Evolutionary conservation across 2,888 invertebrate genomes (phyloP).

Genomic region (Drosophila tripunctata): DNA sequence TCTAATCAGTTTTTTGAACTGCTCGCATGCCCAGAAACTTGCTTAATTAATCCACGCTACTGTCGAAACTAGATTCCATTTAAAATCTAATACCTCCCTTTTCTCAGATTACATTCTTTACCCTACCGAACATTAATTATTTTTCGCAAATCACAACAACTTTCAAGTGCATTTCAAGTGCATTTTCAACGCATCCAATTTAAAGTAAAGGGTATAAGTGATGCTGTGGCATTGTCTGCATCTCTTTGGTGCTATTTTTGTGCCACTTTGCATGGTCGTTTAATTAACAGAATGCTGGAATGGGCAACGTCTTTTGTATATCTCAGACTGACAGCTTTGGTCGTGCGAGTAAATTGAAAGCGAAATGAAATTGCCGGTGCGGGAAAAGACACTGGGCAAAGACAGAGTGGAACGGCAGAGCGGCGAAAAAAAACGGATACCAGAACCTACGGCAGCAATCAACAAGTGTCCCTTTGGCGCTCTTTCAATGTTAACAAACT

Average conservation of each 20-base stretch:
- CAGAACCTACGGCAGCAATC: slow-evolving; percentile 13
- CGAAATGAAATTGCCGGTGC: slow-evolving; percentile 46
- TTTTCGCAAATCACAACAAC: neutral
- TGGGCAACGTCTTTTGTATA: slow-evolving; percentile 33
- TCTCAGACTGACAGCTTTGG: slow-evolving; percentile 31
- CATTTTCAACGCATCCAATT: neutral
- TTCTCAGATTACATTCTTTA: neutral
- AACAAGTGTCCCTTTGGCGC: slow-evolving; percentile 26
- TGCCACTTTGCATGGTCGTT: slow-evolving; percentile 33
- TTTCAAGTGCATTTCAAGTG: neutral
- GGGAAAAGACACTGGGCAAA: slow-evolving; percentile 12
- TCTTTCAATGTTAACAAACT: slow-evolving; percentile 9
- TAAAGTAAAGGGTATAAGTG: neutral
- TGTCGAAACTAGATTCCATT: no score
- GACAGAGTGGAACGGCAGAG: neutral
- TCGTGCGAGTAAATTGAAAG: slow-evolving; percentile 55
- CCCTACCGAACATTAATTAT: neutral
- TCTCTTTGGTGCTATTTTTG: slow-evolving; percentile 24
- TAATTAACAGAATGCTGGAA: slow-evolving; percentile 34
- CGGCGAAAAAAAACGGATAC: slow-evolving; percentile 7
- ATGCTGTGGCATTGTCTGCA: slow-evolving; percentile 1
- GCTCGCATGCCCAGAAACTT: no score
- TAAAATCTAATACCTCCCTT: no score
- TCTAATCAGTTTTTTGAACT: no score
- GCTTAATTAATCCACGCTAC: no score